phyloP scores from a whole-genome alignment of 2,888 invertebrate species.

The Drosophila mettleri region DNA sequence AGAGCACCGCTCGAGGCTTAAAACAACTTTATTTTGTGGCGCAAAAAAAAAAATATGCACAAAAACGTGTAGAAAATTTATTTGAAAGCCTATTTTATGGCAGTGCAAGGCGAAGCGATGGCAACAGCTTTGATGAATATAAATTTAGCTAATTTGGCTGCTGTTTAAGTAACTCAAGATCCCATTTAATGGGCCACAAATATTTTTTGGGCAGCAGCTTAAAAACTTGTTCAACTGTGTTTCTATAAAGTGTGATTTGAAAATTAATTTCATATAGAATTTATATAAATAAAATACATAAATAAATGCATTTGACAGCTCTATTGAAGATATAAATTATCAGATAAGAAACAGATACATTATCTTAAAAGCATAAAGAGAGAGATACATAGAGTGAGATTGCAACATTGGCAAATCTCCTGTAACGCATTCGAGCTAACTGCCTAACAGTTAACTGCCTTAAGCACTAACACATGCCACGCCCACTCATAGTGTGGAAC shows the following conservation, averaged over 20 bases:
- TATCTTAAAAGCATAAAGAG: slow-evolving; percentile 23
- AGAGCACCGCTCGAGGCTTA: slow-evolving; percentile 13
- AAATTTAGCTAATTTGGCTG: slow-evolving; percentile 28
- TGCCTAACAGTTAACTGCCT: slow-evolving; percentile 34
- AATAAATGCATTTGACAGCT: slow-evolving; percentile 1
- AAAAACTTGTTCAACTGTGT: neutral
- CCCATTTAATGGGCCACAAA: slow-evolving; percentile 17
- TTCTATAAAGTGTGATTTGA: too few species aligned
- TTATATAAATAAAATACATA: neutral
- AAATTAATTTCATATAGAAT: too few species aligned
- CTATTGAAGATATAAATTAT: neutral
- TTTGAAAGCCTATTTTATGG: slow-evolving; percentile 48
- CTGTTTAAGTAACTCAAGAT: slow-evolving; percentile 14
- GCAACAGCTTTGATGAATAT: slow-evolving; percentile 10
- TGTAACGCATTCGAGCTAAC: slow-evolving; percentile 19
- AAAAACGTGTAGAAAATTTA: slow-evolving; percentile 24
- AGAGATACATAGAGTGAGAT: too few species aligned
- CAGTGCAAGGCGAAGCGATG: slow-evolving; percentile 18
- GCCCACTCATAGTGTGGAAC: slow-evolving; percentile 27
- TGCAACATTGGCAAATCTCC: slow-evolving; percentile 7
- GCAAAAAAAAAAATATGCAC: slow-evolving; percentile 5
- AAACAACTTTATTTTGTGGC: slow-evolving; percentile 44
- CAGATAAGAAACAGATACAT: slow-evolving; percentile 13
- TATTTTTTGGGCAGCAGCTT: neutral
- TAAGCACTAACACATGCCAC: slow-evolving; percentile 40